Percentiles rank a stretch among this genome's conserved stretches.
phyloP scores from a whole-genome alignment of 2,113 vertebrate species.

The Vulpes ferrilata region DNA sequence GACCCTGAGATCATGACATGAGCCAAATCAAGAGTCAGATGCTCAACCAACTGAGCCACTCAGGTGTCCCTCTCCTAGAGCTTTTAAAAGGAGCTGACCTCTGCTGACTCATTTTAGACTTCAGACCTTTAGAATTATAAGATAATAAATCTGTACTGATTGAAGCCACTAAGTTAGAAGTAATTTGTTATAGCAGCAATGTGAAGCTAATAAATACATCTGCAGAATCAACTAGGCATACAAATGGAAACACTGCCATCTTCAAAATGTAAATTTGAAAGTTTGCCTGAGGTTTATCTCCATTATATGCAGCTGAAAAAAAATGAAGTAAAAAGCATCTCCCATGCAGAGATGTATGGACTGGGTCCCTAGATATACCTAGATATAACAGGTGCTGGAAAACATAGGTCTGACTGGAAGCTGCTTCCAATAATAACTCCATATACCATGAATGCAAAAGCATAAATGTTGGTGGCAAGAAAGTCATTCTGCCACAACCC shows the following conservation, averaged over 20 bases:
- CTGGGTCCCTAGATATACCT: background rate
- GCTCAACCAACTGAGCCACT: background rate
- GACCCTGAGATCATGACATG: background rate
- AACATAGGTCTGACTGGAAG: background rate
- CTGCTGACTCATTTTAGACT: background rate
- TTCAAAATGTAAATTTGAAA: background rate
- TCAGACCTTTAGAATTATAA: background rate
- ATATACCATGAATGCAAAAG: background rate
- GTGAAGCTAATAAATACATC: background rate
- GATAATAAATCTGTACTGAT: background rate
- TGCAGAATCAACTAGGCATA: background rate
- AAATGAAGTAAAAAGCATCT: background rate
- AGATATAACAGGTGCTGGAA: background rate
- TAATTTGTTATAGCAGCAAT: background rate
- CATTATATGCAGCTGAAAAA: background rate
- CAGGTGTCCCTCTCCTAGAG: background rate
- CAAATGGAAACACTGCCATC: background rate
- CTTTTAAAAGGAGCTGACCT: background rate
- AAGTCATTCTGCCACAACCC: background rate
- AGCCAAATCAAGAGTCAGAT: background rate
- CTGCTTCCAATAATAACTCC: background rate
- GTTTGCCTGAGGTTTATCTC: background rate
- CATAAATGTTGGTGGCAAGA: background rate
- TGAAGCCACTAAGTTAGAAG: background rate
- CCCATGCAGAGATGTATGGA: background rate